Conservation (phyloP, 1,140 invertebrate species). For the Dreissena rostriformis region DNA sequence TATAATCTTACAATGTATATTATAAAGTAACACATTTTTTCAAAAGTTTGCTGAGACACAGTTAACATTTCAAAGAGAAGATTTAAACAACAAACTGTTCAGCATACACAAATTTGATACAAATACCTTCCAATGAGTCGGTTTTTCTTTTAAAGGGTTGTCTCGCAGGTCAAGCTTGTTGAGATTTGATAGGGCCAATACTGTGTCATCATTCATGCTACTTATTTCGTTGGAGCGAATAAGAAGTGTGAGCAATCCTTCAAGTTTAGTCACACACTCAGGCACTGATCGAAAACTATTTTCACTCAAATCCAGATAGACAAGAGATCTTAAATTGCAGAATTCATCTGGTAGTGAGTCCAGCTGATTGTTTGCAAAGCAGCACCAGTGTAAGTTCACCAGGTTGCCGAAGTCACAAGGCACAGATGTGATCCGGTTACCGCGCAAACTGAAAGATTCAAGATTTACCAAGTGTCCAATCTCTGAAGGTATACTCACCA, state of each 20-base stretch:
- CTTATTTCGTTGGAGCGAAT: slow-evolving; percentile 70
- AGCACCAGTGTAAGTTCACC: slow-evolving; percentile 72
- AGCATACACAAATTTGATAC: too few relatives aligned
- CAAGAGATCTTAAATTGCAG: slow-evolving; percentile 64
- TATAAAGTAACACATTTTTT: too few relatives aligned
- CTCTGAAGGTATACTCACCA: slow-evolving; percentile 69
- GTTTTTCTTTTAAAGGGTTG: slow-evolving; percentile 60
- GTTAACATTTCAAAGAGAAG: too few relatives aligned
- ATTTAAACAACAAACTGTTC: too few relatives aligned
- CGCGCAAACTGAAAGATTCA: slow-evolving; percentile 71
- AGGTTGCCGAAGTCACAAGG: slow-evolving; percentile 70
- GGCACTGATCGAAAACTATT: slow-evolving; percentile 73
- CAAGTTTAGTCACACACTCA: slow-evolving; percentile 66
- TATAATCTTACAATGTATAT: too few relatives aligned
- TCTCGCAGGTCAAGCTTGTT: slow-evolving; percentile 76
- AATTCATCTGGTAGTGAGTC: slow-evolving; percentile 67
- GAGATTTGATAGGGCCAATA: slow-evolving; percentile 71
- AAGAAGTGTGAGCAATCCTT: slow-evolving; percentile 64
- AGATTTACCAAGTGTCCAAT: slow-evolving; percentile 72
- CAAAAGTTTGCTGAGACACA: too few relatives aligned
- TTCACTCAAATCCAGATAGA: slow-evolving; percentile 74
- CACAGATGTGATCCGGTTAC: slow-evolving; percentile 68
- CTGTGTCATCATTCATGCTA: slow-evolving; percentile 69
- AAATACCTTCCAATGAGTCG: too few relatives aligned
- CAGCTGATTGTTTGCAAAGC: slow-evolving; percentile 75